Conservation (phyloP, 1,140 invertebrate species). For the Panagrolaimus sp. region DNA sequence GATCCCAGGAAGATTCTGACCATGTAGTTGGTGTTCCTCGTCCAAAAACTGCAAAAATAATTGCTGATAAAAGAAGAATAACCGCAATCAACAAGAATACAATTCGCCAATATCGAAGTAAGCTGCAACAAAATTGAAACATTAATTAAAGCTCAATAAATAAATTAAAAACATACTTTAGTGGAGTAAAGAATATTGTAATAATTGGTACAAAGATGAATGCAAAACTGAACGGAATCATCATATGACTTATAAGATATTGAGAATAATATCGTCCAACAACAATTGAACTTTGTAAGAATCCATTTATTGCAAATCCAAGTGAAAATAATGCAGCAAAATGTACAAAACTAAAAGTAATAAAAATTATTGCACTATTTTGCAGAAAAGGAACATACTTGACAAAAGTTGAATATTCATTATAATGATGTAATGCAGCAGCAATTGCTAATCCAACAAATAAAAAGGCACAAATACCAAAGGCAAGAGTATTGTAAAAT, state of each 20-base stretch:
- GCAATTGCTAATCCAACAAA: constrained; percentile 27
- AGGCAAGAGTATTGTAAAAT: constrained; percentile 25
- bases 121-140: constrained; percentile 19
- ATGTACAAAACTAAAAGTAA: constrained; percentile 13
- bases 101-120: constrained; percentile 26
- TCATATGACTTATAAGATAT: constrained; percentile 30
- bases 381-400: background rate
- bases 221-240: constrained; percentile 31
- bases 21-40: constrained; percentile 16
- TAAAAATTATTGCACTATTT: too few relatives aligned
- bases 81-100: constrained; percentile 18
- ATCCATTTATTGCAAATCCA: constrained; percentile 28
- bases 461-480: constrained; percentile 19
- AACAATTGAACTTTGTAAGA: constrained; percentile 29
- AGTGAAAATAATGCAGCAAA: constrained; percentile 26
- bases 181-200: constrained; percentile 25
- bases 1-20: constrained; percentile 24
- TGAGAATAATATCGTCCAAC: constrained; percentile 35
- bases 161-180: constrained; percentile 25
- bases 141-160: background rate
- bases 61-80: constrained; percentile 18
- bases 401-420: background rate
- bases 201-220: constrained; percentile 26
- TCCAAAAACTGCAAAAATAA: constrained; percentile 26
- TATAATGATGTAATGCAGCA: constrained; percentile 19